These are phyloP conservation scores for crab-eating macaque (Macaca fascicularis) DNA, from an alignment of 2,113 vertebrate species.

Conservation along the genomic window DNA sequence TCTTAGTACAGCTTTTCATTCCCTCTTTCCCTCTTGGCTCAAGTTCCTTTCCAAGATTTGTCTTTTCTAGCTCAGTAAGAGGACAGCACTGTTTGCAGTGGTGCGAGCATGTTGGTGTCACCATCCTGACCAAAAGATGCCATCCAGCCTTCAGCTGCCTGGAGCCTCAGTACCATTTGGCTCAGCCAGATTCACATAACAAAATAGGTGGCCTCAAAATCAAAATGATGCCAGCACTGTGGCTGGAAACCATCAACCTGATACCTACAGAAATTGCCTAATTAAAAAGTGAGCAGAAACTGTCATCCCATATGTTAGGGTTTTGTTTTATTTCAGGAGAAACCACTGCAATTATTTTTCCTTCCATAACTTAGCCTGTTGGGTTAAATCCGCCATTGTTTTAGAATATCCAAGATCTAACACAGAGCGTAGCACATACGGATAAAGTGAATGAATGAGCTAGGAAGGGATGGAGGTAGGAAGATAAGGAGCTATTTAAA, in stretches of 20 bases:
- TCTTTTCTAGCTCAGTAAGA: neutral
- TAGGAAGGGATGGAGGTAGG: neutral
- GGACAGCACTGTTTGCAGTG: neutral
- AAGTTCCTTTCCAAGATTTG: neutral
- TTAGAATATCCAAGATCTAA: neutral
- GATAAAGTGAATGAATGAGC: neutral
- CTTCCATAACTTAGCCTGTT: neutral
- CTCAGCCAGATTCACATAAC: conserved; percentile 3
- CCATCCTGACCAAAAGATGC: neutral
- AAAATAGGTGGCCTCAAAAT: conserved; percentile 11
- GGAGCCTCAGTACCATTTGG: neutral
- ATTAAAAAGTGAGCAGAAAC: neutral
- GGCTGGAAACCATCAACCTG: neutral
- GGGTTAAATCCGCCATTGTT: neutral
- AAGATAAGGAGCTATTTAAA: neutral
- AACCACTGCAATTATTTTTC: neutral
- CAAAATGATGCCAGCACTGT: neutral
- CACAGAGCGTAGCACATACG: neutral
- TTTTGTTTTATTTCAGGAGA: conserved; percentile 4
- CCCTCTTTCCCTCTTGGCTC: neutral
- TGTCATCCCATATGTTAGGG: neutral
- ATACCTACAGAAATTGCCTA: neutral
- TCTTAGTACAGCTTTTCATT: neutral
- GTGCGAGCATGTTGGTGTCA: neutral
- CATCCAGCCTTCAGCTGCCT: neutral